phyloP scores from a whole-genome alignment of 1,140 invertebrate genomes.

The Oppia nitens region DNA sequence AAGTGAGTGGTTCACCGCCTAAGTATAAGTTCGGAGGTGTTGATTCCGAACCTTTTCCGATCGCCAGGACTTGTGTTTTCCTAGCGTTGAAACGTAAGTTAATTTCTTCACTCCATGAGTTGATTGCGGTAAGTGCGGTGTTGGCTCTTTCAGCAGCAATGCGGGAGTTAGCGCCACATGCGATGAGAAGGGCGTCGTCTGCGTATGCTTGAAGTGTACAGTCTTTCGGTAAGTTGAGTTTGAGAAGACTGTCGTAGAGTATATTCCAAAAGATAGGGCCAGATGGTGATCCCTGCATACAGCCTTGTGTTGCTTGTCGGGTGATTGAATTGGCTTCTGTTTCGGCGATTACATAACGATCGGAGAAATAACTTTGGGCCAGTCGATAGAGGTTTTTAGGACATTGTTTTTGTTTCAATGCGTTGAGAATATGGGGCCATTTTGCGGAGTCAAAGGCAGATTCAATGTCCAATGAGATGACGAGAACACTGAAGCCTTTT shows the following conservation, averaged over 20 bases:
- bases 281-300: conserved; percentile 1
- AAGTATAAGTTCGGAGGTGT: too few relatives aligned
- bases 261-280: conserved; percentile 7
- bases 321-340: not conserved
- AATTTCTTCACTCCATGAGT: not conserved
- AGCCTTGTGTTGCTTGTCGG: not conserved
- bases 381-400: not conserved
- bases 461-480: not conserved
- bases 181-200: not conserved
- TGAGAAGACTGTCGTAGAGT: conserved; percentile 2
- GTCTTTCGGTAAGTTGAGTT: not conserved
- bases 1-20: too few relatives aligned
- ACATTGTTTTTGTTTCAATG: not conserved
- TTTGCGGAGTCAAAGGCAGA: not conserved
- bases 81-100: not conserved
- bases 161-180: not conserved
- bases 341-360: not conserved
- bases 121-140: not conserved
- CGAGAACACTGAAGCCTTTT: not conserved
- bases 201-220: not conserved
- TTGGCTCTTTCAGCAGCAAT: not conserved
- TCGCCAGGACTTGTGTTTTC: not conserved
- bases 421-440: not conserved
- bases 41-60: not conserved
- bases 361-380: not conserved